phyloP scores from a whole-genome alignment of 2,888 invertebrate species.

The Noctua janthe region DNA sequence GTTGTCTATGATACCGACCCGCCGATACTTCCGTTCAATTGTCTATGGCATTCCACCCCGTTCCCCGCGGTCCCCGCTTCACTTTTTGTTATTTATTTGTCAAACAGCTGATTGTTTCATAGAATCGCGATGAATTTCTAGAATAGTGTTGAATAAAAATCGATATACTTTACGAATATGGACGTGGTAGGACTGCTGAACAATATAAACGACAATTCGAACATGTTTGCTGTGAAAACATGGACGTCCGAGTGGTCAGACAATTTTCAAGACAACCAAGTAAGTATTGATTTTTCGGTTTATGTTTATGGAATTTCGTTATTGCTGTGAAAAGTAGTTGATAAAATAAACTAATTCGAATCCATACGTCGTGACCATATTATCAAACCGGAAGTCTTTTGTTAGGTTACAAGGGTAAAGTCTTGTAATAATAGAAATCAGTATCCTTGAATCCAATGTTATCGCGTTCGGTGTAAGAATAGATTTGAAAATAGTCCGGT shows the following conservation, averaged over 20 bases:
- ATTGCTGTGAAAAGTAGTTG: constrained; percentile 31
- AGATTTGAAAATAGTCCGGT: constrained; percentile 55
- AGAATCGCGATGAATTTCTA: constrained; percentile 65
- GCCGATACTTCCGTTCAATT: constrained; percentile 26
- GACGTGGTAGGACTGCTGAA: constrained; percentile 87
- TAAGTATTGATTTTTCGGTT: constrained; percentile 77
- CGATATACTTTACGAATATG: constrained; percentile 76
- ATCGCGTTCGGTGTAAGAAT: constrained; percentile 64
- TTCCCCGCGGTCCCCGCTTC: constrained; percentile 34
- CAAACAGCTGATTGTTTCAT: constrained; percentile 78
- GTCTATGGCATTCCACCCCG: constrained; percentile 32
- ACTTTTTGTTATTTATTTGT: constrained; percentile 69
- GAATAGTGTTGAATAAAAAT: constrained; percentile 55
- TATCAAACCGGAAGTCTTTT: constrained; percentile 49
- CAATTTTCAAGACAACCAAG: constrained; percentile 88
- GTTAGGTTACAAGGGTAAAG: constrained; percentile 54
- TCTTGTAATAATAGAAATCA: constrained; percentile 63
- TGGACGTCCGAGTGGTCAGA: constrained; percentile 88
- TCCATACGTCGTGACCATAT: not conserved
- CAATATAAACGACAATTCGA: constrained; percentile 86
- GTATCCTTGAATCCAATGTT: constrained; percentile 78
- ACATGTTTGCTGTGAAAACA: constrained; percentile 88
- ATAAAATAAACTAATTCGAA: constrained; percentile 3
- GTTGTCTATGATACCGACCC: constrained; percentile 11
- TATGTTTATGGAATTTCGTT: constrained; percentile 38